Evolutionary conservation across 2,888 invertebrate species (phyloP).

Genomic region (Cistogaster globosa): DNA sequence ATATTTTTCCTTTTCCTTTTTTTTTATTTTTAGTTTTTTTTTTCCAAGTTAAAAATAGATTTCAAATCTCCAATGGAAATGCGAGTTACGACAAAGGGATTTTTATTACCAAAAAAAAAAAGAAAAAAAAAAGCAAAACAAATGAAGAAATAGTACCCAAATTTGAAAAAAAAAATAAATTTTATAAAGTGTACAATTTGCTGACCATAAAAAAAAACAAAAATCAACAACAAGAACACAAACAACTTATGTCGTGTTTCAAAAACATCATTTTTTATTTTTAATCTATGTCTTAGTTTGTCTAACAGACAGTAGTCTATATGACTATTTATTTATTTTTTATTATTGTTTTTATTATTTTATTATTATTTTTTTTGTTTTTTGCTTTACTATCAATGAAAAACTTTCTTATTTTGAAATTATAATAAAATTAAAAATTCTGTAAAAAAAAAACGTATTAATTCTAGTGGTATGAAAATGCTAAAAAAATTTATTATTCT

Average conservation of each 20-base stretch:
- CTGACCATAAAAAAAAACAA: neutral
- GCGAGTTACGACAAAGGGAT: neutral
- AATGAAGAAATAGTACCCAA: neutral
- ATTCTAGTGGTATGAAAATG: too few species aligned
- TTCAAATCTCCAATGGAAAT: slow-evolving; percentile 15
- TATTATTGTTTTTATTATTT: too few species aligned
- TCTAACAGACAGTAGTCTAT: neutral
- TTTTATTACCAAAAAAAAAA: neutral
- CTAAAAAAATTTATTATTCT: too few species aligned
- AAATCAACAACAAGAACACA: neutral
- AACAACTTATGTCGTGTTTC: neutral
- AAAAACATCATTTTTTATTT: neutral
- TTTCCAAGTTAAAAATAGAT: slow-evolving; percentile 42
- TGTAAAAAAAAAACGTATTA: too few species aligned
- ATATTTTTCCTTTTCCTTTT: neutral
- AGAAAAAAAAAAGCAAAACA: neutral
- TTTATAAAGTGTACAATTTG: slow-evolving; percentile 24
- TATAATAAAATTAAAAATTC: too few species aligned
- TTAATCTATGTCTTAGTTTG: neutral
- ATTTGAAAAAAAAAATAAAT: slow-evolving; percentile 4
- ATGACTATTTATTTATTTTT: neutral
- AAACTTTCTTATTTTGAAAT: too few species aligned
- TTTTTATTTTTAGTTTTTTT: neutral
- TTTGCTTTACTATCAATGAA: too few species aligned
- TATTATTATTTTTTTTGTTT: neutral